phyloP scores from a whole-genome alignment of 2,888 invertebrate species.

The Drosophila anomelani region DNA sequence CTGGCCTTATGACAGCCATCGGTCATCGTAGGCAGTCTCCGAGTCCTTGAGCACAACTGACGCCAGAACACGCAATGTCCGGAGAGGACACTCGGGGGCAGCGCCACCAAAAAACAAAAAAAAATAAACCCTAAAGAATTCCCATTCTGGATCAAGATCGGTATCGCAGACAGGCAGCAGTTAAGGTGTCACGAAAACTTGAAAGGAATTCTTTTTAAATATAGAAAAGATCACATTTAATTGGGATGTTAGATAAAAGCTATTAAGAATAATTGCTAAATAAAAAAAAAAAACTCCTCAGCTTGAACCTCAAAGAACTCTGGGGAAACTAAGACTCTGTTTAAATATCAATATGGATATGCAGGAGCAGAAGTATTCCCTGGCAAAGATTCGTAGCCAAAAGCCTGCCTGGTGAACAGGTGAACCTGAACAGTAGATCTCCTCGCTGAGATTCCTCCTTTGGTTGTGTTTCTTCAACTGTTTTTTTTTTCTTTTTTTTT shows the following conservation, averaged over 20 bases:
- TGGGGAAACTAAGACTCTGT: background rate
- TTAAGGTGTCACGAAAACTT: slow-evolving; percentile 16
- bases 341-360: background rate
- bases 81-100: slow-evolving; percentile 7
- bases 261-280: background rate
- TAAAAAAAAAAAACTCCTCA: too few relatives aligned
- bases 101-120: slow-evolving; percentile 26
- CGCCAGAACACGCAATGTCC: slow-evolving; percentile 52
- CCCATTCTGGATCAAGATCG: slow-evolving; percentile 37
- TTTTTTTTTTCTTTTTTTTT: background rate
- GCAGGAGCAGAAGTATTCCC: background rate
- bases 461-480: slow-evolving; percentile 1
- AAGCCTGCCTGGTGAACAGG: slow-evolving; percentile 17
- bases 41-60: slow-evolving; percentile 82
- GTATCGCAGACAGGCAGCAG: slow-evolving; percentile 19
- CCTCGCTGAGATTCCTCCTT: slow-evolving; percentile 26
- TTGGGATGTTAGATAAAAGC: background rate
- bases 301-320: background rate
- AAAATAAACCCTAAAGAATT: slow-evolving; percentile 27
- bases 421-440: slow-evolving; percentile 33
- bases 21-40: slow-evolving; percentile 26
- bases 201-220: background rate
- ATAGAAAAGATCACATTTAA: background rate
- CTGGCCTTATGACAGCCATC: slow-evolving; percentile 65
- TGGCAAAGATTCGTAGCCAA: background rate